A percentile compares a stretch with the other conserved stretches of the same genome.
These are phyloP conservation scores for Bufo bufo DNA, from an alignment of 2,113 vertebrate species.

Conservation along the genomic window DNA sequence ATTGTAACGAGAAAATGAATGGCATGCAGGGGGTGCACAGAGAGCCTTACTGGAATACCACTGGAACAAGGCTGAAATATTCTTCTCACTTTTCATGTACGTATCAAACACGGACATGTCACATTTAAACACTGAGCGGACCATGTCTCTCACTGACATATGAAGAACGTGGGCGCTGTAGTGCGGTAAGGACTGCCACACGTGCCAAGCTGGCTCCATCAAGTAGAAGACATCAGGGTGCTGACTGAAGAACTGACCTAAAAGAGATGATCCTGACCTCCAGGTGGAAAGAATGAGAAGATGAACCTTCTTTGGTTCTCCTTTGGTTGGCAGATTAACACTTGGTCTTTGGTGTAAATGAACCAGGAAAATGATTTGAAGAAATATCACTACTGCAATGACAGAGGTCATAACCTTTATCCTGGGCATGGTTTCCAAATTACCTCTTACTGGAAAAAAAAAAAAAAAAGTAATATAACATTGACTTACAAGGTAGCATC, in stretches of 20 bases:
- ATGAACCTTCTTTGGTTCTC: background rate
- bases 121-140: constrained; percentile 79
- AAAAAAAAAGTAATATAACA: background rate
- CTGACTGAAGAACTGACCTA: constrained; percentile 68
- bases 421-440: constrained; percentile 1
- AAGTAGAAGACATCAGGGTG: constrained; percentile 70
- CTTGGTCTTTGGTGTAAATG: background rate
- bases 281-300: constrained; percentile 38
- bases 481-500: background rate
- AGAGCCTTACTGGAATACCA: constrained; percentile 87
- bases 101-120: constrained; percentile 84
- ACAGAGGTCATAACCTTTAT: background rate
- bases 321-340: background rate
- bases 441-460: background rate
- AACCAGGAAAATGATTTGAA: background rate
- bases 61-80: constrained; percentile 83
- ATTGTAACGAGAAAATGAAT: constrained; percentile 65
- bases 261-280: constrained; percentile 63
- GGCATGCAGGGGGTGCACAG: constrained; percentile 85
- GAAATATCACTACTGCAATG: background rate
- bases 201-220: constrained; percentile 68
- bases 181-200: constrained; percentile 40
- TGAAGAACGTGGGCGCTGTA: constrained; percentile 64
- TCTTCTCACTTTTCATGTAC: constrained; percentile 73
- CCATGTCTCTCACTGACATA: constrained; percentile 79